Evolutionary conservation across 2,113 vertebrate species (phyloP), one percentile per base, ranked within the genome.

Genomic region (Siniperca chuatsi): DNA sequence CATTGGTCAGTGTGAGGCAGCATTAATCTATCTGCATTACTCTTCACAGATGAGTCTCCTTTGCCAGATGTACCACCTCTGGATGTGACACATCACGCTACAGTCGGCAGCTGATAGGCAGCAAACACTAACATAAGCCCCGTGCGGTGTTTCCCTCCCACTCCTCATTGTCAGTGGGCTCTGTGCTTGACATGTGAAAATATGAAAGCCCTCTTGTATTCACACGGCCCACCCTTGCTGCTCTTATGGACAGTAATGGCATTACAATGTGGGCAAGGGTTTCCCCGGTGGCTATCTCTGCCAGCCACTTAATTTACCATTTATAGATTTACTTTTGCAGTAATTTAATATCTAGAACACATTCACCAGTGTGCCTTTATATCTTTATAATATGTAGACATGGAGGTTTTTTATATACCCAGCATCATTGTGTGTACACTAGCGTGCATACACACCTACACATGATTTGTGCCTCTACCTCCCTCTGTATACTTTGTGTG

Each of bases 281-380:
- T 89, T 89, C 75, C 72, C 74, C 54, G 48, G 81, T 85, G 83
- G 81, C 50, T 79, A 69, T 73, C 77, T 81, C 71, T 80, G 86
- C 88, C 70, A 87, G 78, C 78, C 68, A 75, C 74, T 92, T 92
- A 88, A 93, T 94, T 93, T 90, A 89, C 82, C 90, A 88, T 92
- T 90, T 89, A 93, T 88, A 91, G 92, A 93, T 94, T 93, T 81
- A 87, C 82, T 89, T 87, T 79, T 87, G 60, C 86, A 79, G 86
- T 93, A 81, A 94, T 94, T 94, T 89, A 87, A 94, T 93, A 89
- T 91, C 84, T 82, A 62, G 46, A 90, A 83, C 79, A 75, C 71
- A 55, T 85, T 72, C 66, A 81, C 65, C 20, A 54, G 29, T 54
- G 52, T 74, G 71, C 29, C 54, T 78, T 75, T 79, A 69, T 79